Conservation (phyloP, 1,140 invertebrate species). For the Eurosta solidaginis region DNA sequence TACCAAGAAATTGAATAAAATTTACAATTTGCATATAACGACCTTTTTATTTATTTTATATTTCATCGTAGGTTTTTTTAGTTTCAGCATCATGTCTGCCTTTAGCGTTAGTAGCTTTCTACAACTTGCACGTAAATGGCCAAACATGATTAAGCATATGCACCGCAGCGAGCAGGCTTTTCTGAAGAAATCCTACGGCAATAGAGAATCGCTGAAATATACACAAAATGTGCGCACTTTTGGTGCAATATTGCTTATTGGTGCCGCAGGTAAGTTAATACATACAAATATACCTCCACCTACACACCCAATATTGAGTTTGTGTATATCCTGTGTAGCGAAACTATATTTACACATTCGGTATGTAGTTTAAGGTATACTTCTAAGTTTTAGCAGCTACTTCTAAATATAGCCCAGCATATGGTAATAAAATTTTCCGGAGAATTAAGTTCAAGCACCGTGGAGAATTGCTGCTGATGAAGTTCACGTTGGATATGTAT, state of each 20-base stretch:
- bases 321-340: too few relatives aligned
- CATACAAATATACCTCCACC: too few relatives aligned
- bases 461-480: too few relatives aligned
- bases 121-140: conserved; percentile 44
- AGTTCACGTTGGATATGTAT: too few relatives aligned
- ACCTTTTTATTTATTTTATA: not conserved
- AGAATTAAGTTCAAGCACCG: too few relatives aligned
- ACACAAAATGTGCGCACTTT: conserved; percentile 38
- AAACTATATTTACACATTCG: too few relatives aligned
- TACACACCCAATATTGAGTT: too few relatives aligned
- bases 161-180: conserved; percentile 45
- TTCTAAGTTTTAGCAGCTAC: too few relatives aligned
- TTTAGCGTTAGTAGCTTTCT: conserved; percentile 43
- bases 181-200: conserved; percentile 42
- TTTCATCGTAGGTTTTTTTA: conserved; percentile 44
- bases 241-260: conserved; percentile 41
- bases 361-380: too few relatives aligned
- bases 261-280: conserved; percentile 36
- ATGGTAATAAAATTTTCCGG: too few relatives aligned
- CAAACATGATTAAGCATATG: conserved; percentile 43
- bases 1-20: too few relatives aligned
- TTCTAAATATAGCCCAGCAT: too few relatives aligned
- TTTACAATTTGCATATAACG: not conserved
- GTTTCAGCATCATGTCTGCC: conserved; percentile 49
- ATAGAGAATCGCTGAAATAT: conserved; percentile 37